phyloP scores from a whole-genome alignment of 2,888 invertebrate genomes.

The Cheilosia scutellata region DNA sequence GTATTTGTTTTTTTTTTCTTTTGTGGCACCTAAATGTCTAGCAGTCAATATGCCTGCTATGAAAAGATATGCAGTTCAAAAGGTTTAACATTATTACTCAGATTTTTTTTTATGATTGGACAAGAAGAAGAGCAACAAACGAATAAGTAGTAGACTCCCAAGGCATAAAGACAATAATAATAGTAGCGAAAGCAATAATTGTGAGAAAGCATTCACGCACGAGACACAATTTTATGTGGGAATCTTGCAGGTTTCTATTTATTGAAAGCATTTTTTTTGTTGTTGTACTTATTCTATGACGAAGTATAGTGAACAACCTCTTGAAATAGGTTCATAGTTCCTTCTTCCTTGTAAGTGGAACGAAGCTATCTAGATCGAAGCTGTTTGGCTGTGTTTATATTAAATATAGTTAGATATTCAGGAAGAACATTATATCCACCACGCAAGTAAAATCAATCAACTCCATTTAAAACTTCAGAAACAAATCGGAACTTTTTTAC shows the following conservation, averaged over 20 bases:
- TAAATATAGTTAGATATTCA: no score
- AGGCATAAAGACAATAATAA: constrained; percentile 30
- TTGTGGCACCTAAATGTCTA: constrained; percentile 66
- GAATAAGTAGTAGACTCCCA: constrained; percentile 26
- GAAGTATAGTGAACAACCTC: constrained; percentile 5
- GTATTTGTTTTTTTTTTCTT: constrained; percentile 26
- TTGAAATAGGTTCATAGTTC: neutral
- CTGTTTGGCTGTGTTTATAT: no score
- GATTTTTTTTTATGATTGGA: constrained; percentile 45
- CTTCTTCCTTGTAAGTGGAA: no score
- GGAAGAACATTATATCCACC: no score
- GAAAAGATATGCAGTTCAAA: constrained; percentile 57
- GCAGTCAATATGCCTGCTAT: neutral
- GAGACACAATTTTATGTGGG: constrained; percentile 71
- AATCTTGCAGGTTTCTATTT: constrained; percentile 40
- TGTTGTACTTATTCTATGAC: neutral
- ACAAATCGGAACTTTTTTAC: no score
- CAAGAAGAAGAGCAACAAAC: constrained; percentile 13
- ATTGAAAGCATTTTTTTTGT: constrained; percentile 7
- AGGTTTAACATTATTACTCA: constrained; percentile 54
- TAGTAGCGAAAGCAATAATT: constrained; percentile 61
- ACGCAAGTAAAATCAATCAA: no score
- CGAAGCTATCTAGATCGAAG: no score
- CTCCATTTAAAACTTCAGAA: no score
- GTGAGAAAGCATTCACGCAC: constrained; percentile 72